phyloP scores from a whole-genome alignment of 2,888 invertebrate genomes.

The Ptychoptera contaminata region DNA sequence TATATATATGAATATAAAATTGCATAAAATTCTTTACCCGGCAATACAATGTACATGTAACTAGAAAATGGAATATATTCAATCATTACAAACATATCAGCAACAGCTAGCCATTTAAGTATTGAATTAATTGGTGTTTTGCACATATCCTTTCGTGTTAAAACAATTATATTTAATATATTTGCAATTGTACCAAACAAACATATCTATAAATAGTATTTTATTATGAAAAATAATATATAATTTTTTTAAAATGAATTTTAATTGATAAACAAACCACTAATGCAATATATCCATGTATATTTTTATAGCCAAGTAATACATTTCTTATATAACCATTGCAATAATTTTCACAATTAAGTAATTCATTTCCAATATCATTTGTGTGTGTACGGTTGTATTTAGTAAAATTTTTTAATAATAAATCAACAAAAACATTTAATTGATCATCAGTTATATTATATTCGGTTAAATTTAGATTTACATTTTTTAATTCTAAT shows the following conservation, averaged over 20 bases:
- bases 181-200: conserved; percentile 77
- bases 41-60: conserved; percentile 47
- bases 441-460: conserved; percentile 8
- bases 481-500: conserved; percentile 7
- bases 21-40: conserved; percentile 42
- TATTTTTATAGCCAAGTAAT: conserved; percentile 44
- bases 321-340: conserved; percentile 41
- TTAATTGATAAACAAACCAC: conserved; percentile 38
- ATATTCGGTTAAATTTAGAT: conserved; percentile 4
- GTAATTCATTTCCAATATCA: neutral
- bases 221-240: conserved; percentile 9
- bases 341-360: conserved; percentile 35
- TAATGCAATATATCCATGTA: conserved; percentile 72
- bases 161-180: conserved; percentile 69
- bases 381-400: neutral
- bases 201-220: conserved; percentile 46
- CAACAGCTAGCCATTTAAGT: conserved; percentile 66
- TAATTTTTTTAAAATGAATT: conserved; percentile 3
- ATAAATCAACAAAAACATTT: conserved; percentile 5
- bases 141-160: conserved; percentile 67
- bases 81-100: conserved; percentile 35
- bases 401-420: neutral
- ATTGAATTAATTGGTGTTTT: conserved; percentile 75
- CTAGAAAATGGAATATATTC: conserved; percentile 65
- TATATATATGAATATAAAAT: conserved; percentile 51